Percentiles rank a stretch among this genome's conserved stretches.
These are phyloP conservation scores for Chloroclystis v-ata DNA, from an alignment of 2,888 invertebrate genomes.

Conservation along the genomic window DNA sequence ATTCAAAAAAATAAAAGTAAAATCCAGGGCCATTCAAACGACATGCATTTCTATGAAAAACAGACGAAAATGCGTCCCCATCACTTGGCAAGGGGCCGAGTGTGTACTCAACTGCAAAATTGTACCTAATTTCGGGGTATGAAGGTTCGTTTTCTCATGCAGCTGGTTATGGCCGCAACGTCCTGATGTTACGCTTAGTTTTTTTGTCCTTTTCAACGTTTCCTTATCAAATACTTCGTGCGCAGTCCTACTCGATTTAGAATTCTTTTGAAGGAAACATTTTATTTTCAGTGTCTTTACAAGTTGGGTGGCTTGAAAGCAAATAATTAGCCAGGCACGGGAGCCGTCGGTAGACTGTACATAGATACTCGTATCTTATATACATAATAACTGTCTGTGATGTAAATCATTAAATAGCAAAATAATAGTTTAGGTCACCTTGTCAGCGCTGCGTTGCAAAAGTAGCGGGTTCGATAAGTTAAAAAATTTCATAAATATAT, in stretches of 20 bases:
- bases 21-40: slow-evolving; percentile 44
- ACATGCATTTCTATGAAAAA: slow-evolving; percentile 48
- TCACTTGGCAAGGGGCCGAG: slow-evolving; percentile 51
- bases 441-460: too few species aligned
- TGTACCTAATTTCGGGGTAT: slow-evolving; percentile 12
- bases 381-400: too few species aligned
- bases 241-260: slow-evolving; percentile 10
- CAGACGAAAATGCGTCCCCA: slow-evolving; percentile 53
- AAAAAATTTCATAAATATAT: too few species aligned
- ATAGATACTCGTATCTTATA: too few species aligned
- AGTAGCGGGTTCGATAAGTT: too few species aligned
- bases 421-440: too few species aligned
- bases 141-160: slow-evolving; percentile 19
- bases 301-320: too few species aligned
- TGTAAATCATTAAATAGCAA: too few species aligned
- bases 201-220: slow-evolving; percentile 24
- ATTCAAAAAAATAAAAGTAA: slow-evolving; percentile 23
- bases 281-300: too few species aligned
- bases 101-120: slow-evolving; percentile 15
- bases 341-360: too few species aligned
- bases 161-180: slow-evolving; percentile 13
- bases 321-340: too few species aligned
- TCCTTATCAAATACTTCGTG: slow-evolving; percentile 26
- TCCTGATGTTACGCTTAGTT: slow-evolving; percentile 20
- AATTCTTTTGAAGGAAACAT: slow-evolving; percentile 2